Conservation (phyloP, 2,797 vertebrate genomes). For the Gymnoscopelus braueri region DNA sequence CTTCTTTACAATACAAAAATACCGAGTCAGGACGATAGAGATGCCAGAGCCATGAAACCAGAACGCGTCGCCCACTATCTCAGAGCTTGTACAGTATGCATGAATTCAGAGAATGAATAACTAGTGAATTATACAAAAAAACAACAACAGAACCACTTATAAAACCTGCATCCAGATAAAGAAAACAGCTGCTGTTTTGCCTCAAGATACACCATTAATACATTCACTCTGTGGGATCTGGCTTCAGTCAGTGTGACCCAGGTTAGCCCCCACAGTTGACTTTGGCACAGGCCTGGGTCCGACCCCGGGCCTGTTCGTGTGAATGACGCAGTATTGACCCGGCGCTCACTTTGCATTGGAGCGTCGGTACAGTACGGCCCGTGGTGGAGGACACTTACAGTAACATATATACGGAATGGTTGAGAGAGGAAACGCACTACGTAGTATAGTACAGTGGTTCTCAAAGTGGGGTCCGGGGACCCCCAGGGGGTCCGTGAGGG, state of each 20-base stretch:
- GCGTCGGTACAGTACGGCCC: constrained; percentile 22
- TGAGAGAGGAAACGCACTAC: constrained; percentile 61
- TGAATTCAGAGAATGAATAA: constrained; percentile 80
- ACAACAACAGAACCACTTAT: constrained; percentile 81
- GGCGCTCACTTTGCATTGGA: constrained; percentile 30
- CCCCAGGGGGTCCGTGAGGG: too few relatives aligned
- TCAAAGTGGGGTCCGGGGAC: not conserved
- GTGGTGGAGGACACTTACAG: constrained; percentile 27
- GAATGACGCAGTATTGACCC: constrained; percentile 41
- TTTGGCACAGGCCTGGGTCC: constrained; percentile 44
- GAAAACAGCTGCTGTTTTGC: constrained; percentile 83
- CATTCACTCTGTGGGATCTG: constrained; percentile 46
- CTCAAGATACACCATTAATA: constrained; percentile 80
- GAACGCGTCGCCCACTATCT: constrained; percentile 49
- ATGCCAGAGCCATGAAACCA: constrained; percentile 43
- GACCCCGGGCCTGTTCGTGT: constrained; percentile 39
- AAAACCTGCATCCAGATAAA: constrained; percentile 81
- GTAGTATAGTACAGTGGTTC: constrained; percentile 23
- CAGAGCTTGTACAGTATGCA: constrained; percentile 88
- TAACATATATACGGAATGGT: constrained; percentile 31
- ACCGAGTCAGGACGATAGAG: constrained; percentile 41
- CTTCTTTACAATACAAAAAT: constrained; percentile 17
- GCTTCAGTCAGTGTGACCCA: constrained; percentile 57
- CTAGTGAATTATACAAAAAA: constrained; percentile 63
- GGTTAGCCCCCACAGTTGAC: constrained; percentile 17